phyloP scores from a whole-genome alignment of 2,888 invertebrate genomes.

The Drosophila borealis region DNA sequence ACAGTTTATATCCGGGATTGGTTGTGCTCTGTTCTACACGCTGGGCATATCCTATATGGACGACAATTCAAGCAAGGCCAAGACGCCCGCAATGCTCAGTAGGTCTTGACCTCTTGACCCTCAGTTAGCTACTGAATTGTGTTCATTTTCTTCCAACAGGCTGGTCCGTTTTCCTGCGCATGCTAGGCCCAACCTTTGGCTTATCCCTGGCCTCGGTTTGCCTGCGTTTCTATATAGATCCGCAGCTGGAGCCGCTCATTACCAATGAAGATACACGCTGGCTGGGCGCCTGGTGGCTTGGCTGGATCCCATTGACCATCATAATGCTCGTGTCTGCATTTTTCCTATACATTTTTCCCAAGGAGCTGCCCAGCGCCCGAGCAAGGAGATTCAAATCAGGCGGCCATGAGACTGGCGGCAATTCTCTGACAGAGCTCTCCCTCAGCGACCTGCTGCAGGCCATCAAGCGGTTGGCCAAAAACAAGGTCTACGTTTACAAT shows the following conservation, averaged over 20 bases:
- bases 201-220: constrained; percentile 88
- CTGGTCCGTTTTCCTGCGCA: constrained; percentile 88
- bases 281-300: constrained; percentile 93
- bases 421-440: constrained; percentile 69
- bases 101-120: constrained; percentile 15
- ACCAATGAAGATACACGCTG: constrained; percentile 89
- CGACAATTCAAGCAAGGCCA: constrained; percentile 89
- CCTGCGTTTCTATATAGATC: constrained; percentile 88
- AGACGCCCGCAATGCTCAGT: constrained; percentile 89
- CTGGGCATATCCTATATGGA: constrained; percentile 90
- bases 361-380: constrained; percentile 88
- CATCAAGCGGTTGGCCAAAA: constrained; percentile 87
- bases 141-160: constrained; percentile 84
- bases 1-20: constrained; percentile 89
- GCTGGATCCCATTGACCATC: constrained; percentile 88
- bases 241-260: constrained; percentile 87
- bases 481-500: constrained; percentile 89
- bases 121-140: neutral
- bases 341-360: constrained; percentile 88
- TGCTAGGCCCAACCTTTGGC: constrained; percentile 86
- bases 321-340: constrained; percentile 87
- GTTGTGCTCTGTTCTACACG: constrained; percentile 88
- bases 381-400: constrained; percentile 85
- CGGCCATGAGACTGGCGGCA: constrained; percentile 47
- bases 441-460: constrained; percentile 87